phyloP scores from a whole-genome alignment of 2,888 invertebrate species.

The Ptychoptera contaminata region DNA sequence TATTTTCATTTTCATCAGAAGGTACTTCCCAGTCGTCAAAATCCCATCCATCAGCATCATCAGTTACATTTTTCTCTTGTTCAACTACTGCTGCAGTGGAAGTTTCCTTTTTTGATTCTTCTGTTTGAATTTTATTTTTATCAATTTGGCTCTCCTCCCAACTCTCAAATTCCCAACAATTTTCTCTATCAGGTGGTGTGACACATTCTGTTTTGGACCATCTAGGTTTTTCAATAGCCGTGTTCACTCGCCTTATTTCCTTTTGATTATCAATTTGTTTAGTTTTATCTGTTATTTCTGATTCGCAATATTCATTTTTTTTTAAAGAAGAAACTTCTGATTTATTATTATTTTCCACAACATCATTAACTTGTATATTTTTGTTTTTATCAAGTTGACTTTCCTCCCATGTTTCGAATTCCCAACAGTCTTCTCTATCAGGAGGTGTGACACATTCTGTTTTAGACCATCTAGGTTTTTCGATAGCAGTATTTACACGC shows the following conservation, averaged over 20 bases:
- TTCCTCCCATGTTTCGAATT: not conserved
- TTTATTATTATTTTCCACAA: too few species aligned
- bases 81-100: too few species aligned
- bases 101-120: not conserved
- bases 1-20: too few species aligned
- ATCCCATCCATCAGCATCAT: slow-evolving; percentile 9
- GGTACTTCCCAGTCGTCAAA: slow-evolving; percentile 7
- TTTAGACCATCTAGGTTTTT: not conserved
- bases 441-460: not conserved
- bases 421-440: not conserved
- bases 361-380: too few species aligned
- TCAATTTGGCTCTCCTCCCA: not conserved
- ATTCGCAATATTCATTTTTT: too few species aligned
- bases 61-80: not conserved
- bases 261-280: not conserved
- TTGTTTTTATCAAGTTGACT: not conserved
- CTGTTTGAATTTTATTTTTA: not conserved
- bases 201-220: not conserved
- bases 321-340: not conserved
- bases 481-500: too few species aligned
- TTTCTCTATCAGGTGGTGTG: not conserved
- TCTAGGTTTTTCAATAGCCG: not conserved
- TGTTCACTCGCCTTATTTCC: not conserved
- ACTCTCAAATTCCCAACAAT: not conserved
- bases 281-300: too few species aligned